Evolutionary conservation across 2,113 vertebrate genomes (phyloP), one percentile per base, ranked within the genome.

Genomic region (Gallinago jamesoni): DNA sequence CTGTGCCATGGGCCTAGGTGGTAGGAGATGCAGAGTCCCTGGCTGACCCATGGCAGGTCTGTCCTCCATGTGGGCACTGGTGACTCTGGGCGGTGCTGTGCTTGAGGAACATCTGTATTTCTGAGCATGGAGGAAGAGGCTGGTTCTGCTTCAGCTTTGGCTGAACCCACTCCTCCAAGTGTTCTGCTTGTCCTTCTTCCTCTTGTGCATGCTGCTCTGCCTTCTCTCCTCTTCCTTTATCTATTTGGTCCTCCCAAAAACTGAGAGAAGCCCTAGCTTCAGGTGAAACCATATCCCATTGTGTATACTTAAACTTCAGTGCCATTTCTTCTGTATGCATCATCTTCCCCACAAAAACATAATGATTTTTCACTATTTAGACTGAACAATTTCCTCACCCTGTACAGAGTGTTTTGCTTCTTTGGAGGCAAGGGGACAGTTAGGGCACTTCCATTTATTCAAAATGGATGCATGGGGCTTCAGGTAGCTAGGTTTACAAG

Each of bases 61-160:
- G 63, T 17, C 17, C 24, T 67, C 12, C 1, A 0, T 16, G n/a
- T 20, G 64, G 41, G 19, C 1, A 0, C 2, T 27, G 21, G 5
- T 72, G 63, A 22, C 30, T 68, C 18, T 1, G 1, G 13, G 2
- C 37, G 25, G 13, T 87, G 41, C 57, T 0, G 0, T 45, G n/a
- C 22, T 50, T 57, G 76, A 21, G 23, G 13, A 80, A 68, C 3
- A 2, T 21, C 77, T 47, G 14, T 63, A 30, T 45, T 75, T 50
- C 50, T 6, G 2, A 74, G 41, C 11, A 23, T 4, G 5, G 33
- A 52, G 52, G 25, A 76, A 41, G 28, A 11, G 35, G 1, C 10
- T 9, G 14, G 11, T 43, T 85, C 62, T 67, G 37, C 22, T 82
- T 57, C n/a, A 67, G 1, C 27, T 60, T 19, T 35, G 35, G 23